A percentile compares a stretch with the other conserved stretches of the same genome.
Evolutionary conservation across 2,888 invertebrate genomes (phyloP).

Genomic region (Pollenia amentaria): DNA sequence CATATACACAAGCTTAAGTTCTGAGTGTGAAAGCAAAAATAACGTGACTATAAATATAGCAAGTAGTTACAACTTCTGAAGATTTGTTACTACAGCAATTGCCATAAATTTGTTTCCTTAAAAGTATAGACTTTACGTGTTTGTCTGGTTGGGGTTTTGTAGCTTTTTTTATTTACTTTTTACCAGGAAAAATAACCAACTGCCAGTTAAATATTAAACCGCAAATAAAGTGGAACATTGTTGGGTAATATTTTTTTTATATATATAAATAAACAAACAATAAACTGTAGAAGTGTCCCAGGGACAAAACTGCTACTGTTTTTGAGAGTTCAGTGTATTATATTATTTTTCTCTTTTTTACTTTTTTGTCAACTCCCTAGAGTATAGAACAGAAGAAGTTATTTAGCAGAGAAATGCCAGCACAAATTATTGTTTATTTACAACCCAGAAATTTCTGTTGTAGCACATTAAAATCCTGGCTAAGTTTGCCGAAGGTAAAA

Average conservation of each 20-base stretch:
- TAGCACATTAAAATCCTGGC: background rate
- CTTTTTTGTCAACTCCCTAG: background rate
- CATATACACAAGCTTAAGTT: background rate
- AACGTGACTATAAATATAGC: slow-evolving; percentile 20
- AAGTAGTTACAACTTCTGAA: background rate
- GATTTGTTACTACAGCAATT: slow-evolving; percentile 28
- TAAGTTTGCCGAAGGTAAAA: background rate
- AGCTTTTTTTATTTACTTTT: no score
- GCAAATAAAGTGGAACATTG: slow-evolving; percentile 23
- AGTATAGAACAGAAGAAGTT: background rate
- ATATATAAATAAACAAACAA: slow-evolving; percentile 10
- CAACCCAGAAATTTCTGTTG: background rate
- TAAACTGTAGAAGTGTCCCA: background rate
- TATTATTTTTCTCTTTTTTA: background rate
- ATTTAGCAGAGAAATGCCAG: background rate
- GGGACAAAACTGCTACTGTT: background rate
- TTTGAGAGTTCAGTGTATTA: no score
- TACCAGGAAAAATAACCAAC: background rate
- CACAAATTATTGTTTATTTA: background rate
- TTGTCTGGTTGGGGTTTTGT: no score
- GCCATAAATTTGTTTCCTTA: slow-evolving; percentile 4
- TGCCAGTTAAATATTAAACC: background rate
- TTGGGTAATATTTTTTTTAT: background rate
- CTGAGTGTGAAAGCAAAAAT: background rate
- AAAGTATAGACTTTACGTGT: no score